These are phyloP conservation scores for Lasius fuliginosus DNA, from an alignment of 2,888 invertebrate genomes.

Conservation along the genomic window DNA sequence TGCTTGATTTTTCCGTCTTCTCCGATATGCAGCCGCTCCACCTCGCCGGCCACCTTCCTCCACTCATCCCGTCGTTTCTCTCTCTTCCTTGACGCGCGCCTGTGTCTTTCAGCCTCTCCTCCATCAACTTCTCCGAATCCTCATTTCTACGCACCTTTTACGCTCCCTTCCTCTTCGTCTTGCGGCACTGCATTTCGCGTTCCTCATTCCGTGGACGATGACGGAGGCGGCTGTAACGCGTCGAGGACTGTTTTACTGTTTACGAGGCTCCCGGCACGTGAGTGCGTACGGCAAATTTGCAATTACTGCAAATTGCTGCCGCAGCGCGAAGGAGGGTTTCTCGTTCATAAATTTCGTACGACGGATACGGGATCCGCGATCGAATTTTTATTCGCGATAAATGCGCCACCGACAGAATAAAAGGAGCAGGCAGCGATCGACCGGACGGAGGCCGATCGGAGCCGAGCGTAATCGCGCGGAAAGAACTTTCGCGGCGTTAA, in stretches of 20 bases:
- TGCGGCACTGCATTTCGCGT: slow-evolving; percentile 2
- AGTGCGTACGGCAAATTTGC: slow-evolving; percentile 41
- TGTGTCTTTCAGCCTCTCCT: slow-evolving; percentile 36
- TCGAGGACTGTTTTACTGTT: slow-evolving; percentile 61
- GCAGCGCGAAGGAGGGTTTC: slow-evolving; percentile 49
- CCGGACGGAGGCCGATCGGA: neutral
- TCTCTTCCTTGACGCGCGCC: slow-evolving; percentile 8
- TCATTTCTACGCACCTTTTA: slow-evolving; percentile 40
- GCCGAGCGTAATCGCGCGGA: slow-evolving; percentile 49
- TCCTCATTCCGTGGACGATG: slow-evolving; percentile 5
- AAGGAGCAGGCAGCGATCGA: neutral
- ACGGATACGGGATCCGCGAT: slow-evolving; percentile 20
- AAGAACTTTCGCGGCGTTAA: slow-evolving; percentile 42
- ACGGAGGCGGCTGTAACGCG: slow-evolving; percentile 10
- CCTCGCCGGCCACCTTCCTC: neutral
- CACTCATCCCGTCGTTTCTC: neutral
- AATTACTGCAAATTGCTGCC: slow-evolving; percentile 63
- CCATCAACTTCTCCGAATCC: slow-evolving; percentile 3
- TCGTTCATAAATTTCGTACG: slow-evolving; percentile 62
- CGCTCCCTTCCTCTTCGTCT: neutral
- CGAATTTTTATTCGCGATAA: slow-evolving; percentile 48
- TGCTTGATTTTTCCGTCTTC: slow-evolving; percentile 74
- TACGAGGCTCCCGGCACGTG: slow-evolving; percentile 34
- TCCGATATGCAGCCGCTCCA: slow-evolving; percentile 52
- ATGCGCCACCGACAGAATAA: slow-evolving; percentile 42